Evolutionary conservation across 2,113 vertebrate species (phyloP), one percentile per base, ranked within the genome.

Genomic region (Bubo blakistoni): DNA sequence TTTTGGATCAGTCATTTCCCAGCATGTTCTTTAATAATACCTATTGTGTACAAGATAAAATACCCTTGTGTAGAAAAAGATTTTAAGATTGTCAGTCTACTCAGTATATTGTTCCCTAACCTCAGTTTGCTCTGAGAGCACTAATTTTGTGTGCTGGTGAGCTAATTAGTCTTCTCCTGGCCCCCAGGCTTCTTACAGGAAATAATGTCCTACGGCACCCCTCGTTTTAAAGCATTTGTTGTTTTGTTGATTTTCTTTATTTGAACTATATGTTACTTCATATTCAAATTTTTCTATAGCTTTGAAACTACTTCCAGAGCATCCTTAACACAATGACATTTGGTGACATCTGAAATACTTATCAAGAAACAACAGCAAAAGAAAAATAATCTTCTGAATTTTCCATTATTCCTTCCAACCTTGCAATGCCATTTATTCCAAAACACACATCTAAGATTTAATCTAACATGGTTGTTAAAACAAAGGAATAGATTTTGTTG

Each of bases 381-480:
- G 20, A 25, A 59, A 77, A 66, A 49, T n/a, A 32, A 4, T 25
- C 5, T 10, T n/a, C 27, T 42, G 3, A 88, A 47, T 70, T 78
- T 70, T 62, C 24, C 19, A 17, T 69, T 59, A 20, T 52, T 12
- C 18, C 24, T 79, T 73, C 91, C 55, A 91, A 10, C 6, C 24
- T 91, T 57, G 10, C 32, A 65, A 10, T 88, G 40, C 2, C 26
- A 42, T 82, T 96, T 67, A 49, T 65, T 65, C 34, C 13, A 74
- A 86, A 88, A 79, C 11, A 22, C 19, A 57, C 4, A 71, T 46
- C 26, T 47, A 71, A 14, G 9, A 55, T 81, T 71, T 57, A 74
- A 55, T 79, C 17, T 74, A 36, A 49, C 14, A 29, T 0, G 1
- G 5, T 40, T 1, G 0, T 65, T 85, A 81, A 70, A 51, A 5